Evolutionary conservation across 2,888 invertebrate species (phyloP).

Genomic region (Apoda limacodes): DNA sequence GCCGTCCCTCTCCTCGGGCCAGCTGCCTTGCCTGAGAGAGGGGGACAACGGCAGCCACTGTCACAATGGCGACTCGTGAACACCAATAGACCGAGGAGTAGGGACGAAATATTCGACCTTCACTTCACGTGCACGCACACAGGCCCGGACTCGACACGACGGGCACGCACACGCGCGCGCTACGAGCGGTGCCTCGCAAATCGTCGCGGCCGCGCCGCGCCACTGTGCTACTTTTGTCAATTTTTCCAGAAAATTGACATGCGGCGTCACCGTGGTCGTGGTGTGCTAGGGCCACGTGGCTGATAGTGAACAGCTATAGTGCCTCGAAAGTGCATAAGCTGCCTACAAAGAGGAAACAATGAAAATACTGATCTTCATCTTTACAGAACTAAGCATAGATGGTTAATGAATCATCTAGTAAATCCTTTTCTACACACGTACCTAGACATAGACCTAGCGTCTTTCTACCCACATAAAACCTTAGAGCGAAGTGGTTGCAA

Average conservation of each 20-base stretch:
- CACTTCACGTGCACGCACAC: slow-evolving; percentile 62
- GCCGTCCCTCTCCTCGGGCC: slow-evolving; percentile 46
- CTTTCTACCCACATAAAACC: too few species aligned
- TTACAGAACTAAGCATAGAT: too few species aligned
- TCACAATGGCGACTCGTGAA: slow-evolving; percentile 65
- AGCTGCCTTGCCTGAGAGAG: slow-evolving; percentile 33
- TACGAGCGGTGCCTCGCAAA: slow-evolving; percentile 41
- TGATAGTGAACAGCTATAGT: too few species aligned
- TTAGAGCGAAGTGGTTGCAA: too few species aligned
- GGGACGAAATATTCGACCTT: slow-evolving; percentile 69
- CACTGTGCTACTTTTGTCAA: slow-evolving; percentile 63
- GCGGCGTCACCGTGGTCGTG: slow-evolving; percentile 48
- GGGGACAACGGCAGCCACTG: slow-evolving; percentile 55
- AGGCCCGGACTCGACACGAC: slow-evolving; percentile 39
- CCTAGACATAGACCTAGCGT: too few species aligned
- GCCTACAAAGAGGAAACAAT: too few species aligned
- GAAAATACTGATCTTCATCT: too few species aligned
- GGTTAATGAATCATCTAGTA: too few species aligned
- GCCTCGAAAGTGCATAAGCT: too few species aligned
- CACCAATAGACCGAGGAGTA: slow-evolving; percentile 68
- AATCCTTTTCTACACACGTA: too few species aligned
- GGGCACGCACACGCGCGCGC: slow-evolving; percentile 45
- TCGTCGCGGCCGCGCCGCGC: slow-evolving; percentile 40
- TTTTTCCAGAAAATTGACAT: slow-evolving; percentile 68
- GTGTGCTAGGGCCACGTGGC: slow-evolving; percentile 45